Evolutionary conservation across 2,113 vertebrate species (phyloP).

Genomic region (Lepisosteus osseus): DNA sequence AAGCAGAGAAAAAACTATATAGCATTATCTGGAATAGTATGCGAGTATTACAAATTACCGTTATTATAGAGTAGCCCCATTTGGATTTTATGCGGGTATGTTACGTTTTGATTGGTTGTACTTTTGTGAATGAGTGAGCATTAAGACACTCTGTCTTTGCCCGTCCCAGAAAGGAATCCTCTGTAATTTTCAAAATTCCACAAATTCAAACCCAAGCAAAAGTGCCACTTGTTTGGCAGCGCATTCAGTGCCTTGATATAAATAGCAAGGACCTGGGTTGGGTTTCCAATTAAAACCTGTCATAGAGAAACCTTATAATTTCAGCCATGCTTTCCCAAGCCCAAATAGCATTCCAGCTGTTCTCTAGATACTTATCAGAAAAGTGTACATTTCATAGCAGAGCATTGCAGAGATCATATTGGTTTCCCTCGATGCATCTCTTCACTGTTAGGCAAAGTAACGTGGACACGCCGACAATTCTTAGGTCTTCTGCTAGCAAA

Average conservation of each 20-base stretch:
- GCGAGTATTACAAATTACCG: no score
- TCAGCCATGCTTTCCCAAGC: slow-evolving; percentile 37
- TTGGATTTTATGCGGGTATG: no score
- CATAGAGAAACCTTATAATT: slow-evolving; percentile 17
- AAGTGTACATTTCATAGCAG: slow-evolving; percentile 44
- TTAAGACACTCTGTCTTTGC: no score
- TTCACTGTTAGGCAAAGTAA: slow-evolving; percentile 55
- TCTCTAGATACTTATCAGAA: slow-evolving; percentile 39
- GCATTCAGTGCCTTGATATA: slow-evolving; percentile 22
- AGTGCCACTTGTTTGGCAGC: background rate
- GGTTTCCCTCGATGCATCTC: slow-evolving; percentile 49
- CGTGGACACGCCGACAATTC: slow-evolving; percentile 53
- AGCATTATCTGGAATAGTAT: no score
- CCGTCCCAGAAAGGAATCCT: no score
- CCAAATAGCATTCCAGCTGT: slow-evolving; percentile 48
- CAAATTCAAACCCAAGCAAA: background rate
- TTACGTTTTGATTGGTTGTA: no score
- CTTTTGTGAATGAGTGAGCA: no score
- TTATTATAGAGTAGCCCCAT: no score
- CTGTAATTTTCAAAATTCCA: background rate
- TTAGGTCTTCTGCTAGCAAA: background rate
- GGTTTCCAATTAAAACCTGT: slow-evolving; percentile 41
- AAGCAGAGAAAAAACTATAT: no score
- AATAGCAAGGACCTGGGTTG: slow-evolving; percentile 30
- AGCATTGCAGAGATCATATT: slow-evolving; percentile 39